Base-by-base conservation (phyloP, 2,797 vertebrate species). In the Pempheris klunzingeri region DNA sequence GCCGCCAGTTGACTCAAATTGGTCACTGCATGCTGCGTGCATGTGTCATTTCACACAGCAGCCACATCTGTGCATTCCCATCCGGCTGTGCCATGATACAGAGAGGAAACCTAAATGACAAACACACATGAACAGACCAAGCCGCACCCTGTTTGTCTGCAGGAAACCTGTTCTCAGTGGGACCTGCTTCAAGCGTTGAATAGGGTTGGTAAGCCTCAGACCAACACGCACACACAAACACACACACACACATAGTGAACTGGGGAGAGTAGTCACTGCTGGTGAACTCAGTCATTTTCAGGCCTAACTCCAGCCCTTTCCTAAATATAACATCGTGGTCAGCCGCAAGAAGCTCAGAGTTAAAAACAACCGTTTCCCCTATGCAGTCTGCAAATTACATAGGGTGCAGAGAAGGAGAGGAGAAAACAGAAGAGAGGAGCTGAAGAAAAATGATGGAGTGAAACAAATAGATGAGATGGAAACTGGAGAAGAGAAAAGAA, bases 241-340 rank as follows among this genome's bases (percentile, higher is more conserved):
- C 81, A 61, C 65, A 63, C 82, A 72, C 71, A 58, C 59, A 70
- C 49, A 80, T 0, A 72, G 20, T 53, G 52, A 53, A 70, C 22
- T 74, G 44, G 26, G 64, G 60, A 90, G 84, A 75, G 80, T 64
- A 90, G 88, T 90, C 90, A 91, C 69, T 81, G 62, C 77, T 81
- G 70, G 90, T 91, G 90, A 93, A 91, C 91, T 92, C 91, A 89
- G 92, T 93, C 89, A 95, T 94, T 94, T 93, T 91, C 88, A 88
- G 90, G 90, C 92, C 79, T 77, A 84, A 89, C 88, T 94, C 92
- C 93, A 93, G 88, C 89, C 80, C 78, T 77, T 52, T 81, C 80
- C 93, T 95, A 96, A 95, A 95, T 95, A 94, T 96, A 95, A 93
- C 91, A 80, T 83, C 60, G 92, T 84, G 95, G 94, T 90, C 82